Evolutionary conservation across 2,888 invertebrate species (phyloP).

Genomic region (Ctena decussata): DNA sequence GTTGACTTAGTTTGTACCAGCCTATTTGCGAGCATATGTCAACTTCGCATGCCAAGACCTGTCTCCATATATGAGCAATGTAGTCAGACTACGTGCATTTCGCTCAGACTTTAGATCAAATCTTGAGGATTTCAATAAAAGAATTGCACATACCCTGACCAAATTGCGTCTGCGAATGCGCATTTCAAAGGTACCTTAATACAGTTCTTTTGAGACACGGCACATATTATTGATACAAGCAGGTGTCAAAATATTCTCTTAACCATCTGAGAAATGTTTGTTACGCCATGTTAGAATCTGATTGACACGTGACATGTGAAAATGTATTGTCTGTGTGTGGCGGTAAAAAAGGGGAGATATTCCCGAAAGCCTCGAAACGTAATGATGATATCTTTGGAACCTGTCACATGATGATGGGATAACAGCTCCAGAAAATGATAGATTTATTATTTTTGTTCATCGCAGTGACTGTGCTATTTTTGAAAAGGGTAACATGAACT

Average conservation of each 20-base stretch:
- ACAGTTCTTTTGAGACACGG: too few species aligned
- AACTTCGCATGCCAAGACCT: too few species aligned
- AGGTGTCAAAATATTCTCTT: constrained; percentile 45
- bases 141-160: too few species aligned
- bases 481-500: too few species aligned
- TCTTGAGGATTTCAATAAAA: too few species aligned
- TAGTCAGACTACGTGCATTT: too few species aligned
- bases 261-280: constrained; percentile 39
- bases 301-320: constrained; percentile 62
- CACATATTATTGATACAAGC: constrained; percentile 8
- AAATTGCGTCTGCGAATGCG: too few species aligned
- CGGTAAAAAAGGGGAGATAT: constrained; percentile 26
- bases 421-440: background rate
- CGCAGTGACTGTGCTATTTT: background rate
- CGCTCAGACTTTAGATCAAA: too few species aligned
- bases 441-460: background rate
- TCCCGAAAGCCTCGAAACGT: background rate
- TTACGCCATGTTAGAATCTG: constrained; percentile 54
- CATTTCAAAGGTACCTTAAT: too few species aligned
- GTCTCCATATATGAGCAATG: too few species aligned
- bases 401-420: background rate
- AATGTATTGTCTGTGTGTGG: constrained; percentile 56
- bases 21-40: too few species aligned
- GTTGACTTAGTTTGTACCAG: too few species aligned
- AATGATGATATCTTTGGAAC: background rate